Conservation (phyloP, 2,888 invertebrate species). For the Drosophila meridionalis region DNA sequence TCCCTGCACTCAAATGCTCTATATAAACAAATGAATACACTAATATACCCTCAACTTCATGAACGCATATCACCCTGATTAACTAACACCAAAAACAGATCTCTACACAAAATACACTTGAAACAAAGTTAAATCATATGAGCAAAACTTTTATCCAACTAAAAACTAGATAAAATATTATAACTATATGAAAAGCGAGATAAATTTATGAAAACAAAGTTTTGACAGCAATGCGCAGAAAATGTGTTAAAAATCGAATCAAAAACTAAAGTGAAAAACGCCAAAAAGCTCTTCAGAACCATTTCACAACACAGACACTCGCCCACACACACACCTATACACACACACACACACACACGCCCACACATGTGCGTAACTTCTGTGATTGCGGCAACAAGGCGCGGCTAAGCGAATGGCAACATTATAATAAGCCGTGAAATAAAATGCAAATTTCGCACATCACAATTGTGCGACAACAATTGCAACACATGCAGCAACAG, state of each 20-base stretch:
- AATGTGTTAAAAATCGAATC: conserved; percentile 15
- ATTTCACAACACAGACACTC: conserved; percentile 12
- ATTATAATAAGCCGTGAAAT: conserved; percentile 55
- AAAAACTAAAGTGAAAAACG: conserved; percentile 17
- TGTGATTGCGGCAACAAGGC: conserved; percentile 6
- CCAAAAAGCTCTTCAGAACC: conserved; percentile 29
- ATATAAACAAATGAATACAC: background rate
- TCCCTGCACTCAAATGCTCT: background rate
- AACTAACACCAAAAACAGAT: background rate
- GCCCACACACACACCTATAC: background rate
- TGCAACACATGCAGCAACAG: conserved; percentile 38
- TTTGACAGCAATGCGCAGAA: conserved; percentile 4
- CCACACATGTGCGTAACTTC: conserved; percentile 13
- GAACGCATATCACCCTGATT: background rate
- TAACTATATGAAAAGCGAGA: background rate
- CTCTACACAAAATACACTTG: background rate
- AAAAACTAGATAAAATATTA: background rate
- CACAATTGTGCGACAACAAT: conserved; percentile 57
- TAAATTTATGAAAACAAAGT: background rate
- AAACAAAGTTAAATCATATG: background rate
- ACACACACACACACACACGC: background rate
- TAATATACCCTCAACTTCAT: background rate
- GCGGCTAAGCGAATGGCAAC: conserved; percentile 10
- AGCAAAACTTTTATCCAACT: background rate
- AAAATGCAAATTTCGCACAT: conserved; percentile 60